A percentile compares a stretch with the other conserved stretches of the same genome.
These are phyloP conservation scores for Epinotia ramella DNA, from an alignment of 2,888 invertebrate genomes.

Conservation along the genomic window DNA sequence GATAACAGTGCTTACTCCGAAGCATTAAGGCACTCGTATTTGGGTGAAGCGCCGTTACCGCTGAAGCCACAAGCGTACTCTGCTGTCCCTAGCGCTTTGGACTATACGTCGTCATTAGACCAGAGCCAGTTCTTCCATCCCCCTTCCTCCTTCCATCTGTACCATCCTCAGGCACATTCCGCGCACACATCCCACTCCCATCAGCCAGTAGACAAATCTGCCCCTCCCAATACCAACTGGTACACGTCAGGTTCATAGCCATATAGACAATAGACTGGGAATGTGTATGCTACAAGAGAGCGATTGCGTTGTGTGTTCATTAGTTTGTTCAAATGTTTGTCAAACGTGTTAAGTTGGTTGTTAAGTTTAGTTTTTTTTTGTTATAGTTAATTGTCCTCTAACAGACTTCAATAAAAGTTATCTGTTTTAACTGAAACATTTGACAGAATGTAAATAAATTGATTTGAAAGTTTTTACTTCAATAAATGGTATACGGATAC, in stretches of 20 bases:
- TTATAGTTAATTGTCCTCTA: conserved; percentile 52
- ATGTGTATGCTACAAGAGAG: conserved; percentile 42
- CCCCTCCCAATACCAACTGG: conserved; percentile 90
- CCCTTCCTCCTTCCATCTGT: conserved; percentile 93
- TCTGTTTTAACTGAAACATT: conserved; percentile 31
- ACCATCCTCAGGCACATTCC: conserved; percentile 88
- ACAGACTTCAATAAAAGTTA: conserved; percentile 16
- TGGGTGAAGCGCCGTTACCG: conserved; percentile 87
- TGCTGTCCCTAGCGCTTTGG: conserved; percentile 88
- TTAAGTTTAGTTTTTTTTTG: conserved; percentile 62
- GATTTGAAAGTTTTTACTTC: conserved; percentile 47
- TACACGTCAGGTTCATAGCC: conserved; percentile 92
- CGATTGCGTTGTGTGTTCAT: conserved; percentile 50
- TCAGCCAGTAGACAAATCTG: conserved; percentile 86
- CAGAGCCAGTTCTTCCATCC: conserved; percentile 95
- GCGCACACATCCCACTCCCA: conserved; percentile 78
- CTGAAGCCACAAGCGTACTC: conserved; percentile 96
- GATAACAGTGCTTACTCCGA: conserved; percentile 87
- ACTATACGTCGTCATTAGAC: conserved; percentile 89
- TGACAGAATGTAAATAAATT: conserved; percentile 46
- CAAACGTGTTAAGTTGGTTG: conserved; percentile 51
- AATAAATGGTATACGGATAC: conserved; percentile 68
- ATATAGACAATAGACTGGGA: conserved; percentile 54
- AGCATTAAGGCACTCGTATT: conserved; percentile 83
- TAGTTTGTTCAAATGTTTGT: conserved; percentile 48